Conservation (phyloP, 2,797 vertebrate genomes). For the Pachyuromys duprasi region DNA sequence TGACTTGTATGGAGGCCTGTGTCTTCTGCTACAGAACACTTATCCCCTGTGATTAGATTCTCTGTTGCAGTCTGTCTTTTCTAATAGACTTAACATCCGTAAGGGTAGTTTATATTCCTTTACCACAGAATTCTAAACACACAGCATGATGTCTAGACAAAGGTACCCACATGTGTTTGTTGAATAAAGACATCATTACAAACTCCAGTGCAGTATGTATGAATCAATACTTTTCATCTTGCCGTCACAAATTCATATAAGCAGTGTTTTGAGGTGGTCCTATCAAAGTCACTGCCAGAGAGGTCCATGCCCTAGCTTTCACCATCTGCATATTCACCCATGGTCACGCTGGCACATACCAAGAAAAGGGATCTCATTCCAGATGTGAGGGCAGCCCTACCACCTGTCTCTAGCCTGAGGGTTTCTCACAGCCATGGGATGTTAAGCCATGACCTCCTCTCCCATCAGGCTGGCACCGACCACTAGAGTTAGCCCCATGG, state of each 20-base stretch:
- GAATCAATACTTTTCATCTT: background rate
- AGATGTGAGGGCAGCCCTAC: background rate
- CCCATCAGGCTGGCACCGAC: too few species aligned
- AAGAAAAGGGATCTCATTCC: background rate
- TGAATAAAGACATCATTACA: conserved; percentile 36
- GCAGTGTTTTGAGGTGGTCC: background rate
- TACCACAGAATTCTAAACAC: background rate
- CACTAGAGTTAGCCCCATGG: background rate
- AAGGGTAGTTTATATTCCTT: background rate
- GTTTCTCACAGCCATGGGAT: background rate
- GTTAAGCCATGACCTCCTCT: too few species aligned
- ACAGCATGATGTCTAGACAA: background rate
- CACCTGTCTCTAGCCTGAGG: background rate
- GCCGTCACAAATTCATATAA: accelerated
- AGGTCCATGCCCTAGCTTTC: background rate
- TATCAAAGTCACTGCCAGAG: background rate
- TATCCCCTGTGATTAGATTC: background rate
- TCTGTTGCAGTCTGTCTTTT: conserved; percentile 23
- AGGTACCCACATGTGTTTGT: background rate
- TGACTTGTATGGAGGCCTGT: background rate
- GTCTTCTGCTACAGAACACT: background rate
- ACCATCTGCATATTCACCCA: background rate
- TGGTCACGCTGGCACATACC: too few species aligned
- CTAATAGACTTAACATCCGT: background rate
- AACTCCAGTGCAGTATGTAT: background rate